Conservation (phyloP, 1,140 invertebrate species). For the Matsumurasca onukii region DNA sequence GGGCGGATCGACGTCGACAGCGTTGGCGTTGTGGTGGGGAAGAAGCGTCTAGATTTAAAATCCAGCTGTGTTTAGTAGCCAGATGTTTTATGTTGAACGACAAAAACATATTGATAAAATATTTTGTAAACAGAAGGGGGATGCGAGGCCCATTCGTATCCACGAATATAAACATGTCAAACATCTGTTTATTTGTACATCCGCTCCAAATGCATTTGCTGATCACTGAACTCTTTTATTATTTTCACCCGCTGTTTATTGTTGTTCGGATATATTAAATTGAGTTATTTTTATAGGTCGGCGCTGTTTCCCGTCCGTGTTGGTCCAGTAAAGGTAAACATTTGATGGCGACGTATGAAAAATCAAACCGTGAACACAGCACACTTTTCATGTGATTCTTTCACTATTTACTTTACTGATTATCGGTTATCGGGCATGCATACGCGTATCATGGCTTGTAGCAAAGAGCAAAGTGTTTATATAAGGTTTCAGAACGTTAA, state of each 20-base stretch:
- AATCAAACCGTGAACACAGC: background rate
- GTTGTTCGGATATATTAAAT: conserved; percentile 13
- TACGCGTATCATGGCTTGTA: too few relatives aligned
- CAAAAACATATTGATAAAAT: conserved; percentile 28
- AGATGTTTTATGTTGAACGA: conserved; percentile 26
- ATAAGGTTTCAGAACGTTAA: too few relatives aligned
- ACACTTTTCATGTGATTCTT: too few relatives aligned
- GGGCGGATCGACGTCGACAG: too few relatives aligned
- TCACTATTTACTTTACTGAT: too few relatives aligned
- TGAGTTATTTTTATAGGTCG: conserved; percentile 7
- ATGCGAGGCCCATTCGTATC: conserved; percentile 6
- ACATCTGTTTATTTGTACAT: conserved; percentile 21
- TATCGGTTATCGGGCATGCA: too few relatives aligned
- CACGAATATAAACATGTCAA: conserved; percentile 22
- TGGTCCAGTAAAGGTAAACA: background rate
- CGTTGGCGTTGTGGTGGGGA: background rate
- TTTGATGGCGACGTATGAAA: conserved; percentile 4
- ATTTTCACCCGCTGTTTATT: conserved; percentile 4
- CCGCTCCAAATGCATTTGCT: conserved; percentile 23
- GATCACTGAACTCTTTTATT: conserved; percentile 13
- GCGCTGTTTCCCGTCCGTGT: background rate
- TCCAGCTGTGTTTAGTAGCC: conserved; percentile 25
- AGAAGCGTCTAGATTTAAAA: conserved; percentile 23
- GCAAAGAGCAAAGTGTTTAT: too few relatives aligned
- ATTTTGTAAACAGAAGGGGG: conserved; percentile 26